Percentiles rank a stretch among this genome's conserved stretches.
Evolutionary conservation across 2,113 vertebrate genomes (phyloP).

Genomic region (Rhinolophus ferrumequinum): DNA sequence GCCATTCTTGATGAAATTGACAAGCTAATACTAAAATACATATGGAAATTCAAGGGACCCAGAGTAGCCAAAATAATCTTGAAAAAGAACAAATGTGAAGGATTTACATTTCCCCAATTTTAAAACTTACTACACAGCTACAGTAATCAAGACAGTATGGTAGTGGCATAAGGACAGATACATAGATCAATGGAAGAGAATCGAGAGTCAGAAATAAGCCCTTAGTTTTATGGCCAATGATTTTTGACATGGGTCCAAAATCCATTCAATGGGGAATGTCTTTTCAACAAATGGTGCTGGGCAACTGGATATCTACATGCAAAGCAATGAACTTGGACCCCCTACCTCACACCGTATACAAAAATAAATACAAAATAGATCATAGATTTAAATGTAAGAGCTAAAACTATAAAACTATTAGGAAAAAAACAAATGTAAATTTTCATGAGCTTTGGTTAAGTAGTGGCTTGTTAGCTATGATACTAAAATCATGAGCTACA

Average conservation of each 20-base stretch:
- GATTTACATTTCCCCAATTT: not conserved
- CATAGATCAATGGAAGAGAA: not conserved
- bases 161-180: not conserved
- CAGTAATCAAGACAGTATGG: not conserved
- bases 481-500: not conserved
- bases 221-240: not conserved
- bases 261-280: not conserved
- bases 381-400: not conserved
- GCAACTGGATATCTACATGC: not conserved
- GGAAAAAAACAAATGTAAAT: not conserved
- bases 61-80: not conserved
- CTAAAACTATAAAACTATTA: not conserved
- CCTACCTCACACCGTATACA: not conserved
- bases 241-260: not conserved
- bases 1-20: not conserved
- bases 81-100: not conserved
- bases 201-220: not conserved
- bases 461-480: not conserved
- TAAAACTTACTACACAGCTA: not conserved
- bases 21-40: not conserved
- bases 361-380: slow-evolving; percentile 8
- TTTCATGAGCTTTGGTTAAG: not conserved
- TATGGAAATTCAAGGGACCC: not conserved
- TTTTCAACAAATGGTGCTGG: not conserved
- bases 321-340: not conserved